A percentile compares a stretch with the other conserved stretches of the same genome.
These are phyloP conservation scores for Mactra quadrangularis DNA, from an alignment of 1,140 invertebrate genomes.

Conservation along the genomic window DNA sequence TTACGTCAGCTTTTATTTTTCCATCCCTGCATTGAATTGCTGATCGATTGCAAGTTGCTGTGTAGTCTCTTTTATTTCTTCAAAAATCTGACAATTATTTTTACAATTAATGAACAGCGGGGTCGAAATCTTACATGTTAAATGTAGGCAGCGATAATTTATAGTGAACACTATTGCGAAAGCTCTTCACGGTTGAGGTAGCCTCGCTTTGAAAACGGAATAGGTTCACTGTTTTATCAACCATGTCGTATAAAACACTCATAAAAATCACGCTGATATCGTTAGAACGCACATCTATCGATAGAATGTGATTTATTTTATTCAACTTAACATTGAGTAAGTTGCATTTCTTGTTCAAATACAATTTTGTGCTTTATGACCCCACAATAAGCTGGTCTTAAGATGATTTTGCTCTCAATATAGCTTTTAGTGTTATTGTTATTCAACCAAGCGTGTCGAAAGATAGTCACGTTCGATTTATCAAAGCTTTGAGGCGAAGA, in stretches of 20 bases:
- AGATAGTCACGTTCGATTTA: constrained; percentile 19
- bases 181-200: no score
- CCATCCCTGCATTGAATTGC: no score
- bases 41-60: no score
- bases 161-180: no score
- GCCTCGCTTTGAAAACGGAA: background rate
- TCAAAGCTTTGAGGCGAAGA: constrained; percentile 26
- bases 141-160: no score
- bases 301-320: constrained; percentile 52
- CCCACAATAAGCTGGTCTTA: constrained; percentile 47
- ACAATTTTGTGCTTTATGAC: constrained; percentile 51
- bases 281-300: constrained; percentile 53
- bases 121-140: no score
- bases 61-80: no score
- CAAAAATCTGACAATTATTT: no score
- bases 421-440: constrained; percentile 30
- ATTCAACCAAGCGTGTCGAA: constrained; percentile 24
- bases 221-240: background rate
- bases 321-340: constrained; percentile 29
- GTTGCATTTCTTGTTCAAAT: constrained; percentile 46
- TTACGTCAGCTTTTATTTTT: no score
- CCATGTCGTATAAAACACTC: constrained; percentile 41
- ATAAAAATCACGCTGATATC: constrained; percentile 39
- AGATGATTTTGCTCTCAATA: constrained; percentile 40
- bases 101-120: no score